Evolutionary conservation across 2,888 invertebrate genomes (phyloP), one percentile per base, ranked within the genome.

Genomic region (Phymatocera aterrima): DNA sequence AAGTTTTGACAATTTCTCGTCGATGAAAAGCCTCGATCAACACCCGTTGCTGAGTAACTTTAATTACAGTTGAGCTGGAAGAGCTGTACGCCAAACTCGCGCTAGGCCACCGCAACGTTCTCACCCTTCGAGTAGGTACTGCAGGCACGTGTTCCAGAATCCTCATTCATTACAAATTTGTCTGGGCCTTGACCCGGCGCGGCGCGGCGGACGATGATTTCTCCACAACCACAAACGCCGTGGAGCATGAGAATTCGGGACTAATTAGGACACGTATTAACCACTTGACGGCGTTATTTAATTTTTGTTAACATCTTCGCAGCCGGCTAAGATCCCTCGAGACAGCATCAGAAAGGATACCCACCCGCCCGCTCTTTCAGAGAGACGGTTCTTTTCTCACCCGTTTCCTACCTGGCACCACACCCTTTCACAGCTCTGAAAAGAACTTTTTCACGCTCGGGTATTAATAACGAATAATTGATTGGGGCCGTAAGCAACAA

Each of bases 1-100:
- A 75, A 57, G 28, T 40, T 75, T 21, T 40, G 6, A 37, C 37
- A 57, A 57, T 28, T 40, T 57, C 1, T 75, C 24, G 40, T 40
- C 37, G 31, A 40, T 40, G 6, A 1, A 51, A 75, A 5, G 12
- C 18, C 40, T 54, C 24, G 28, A 40, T 75, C 43, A 60, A 60
- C 60, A 28, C 10, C 28, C 21, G 3, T n/a, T 37, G 6, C n/a
- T 75, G 4, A 40, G n/a, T 43, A 51, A 48, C 54, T 75, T 75
- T 60, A 75, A 75, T 54, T 24, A 75, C 57, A 28, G n/a, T 57
- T 75, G n/a, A 72, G 8, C 54, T 31, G 51, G 51, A 72, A 31
- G 10, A 37, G n/a, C 31, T 72, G 3, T 46, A 4, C 34, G 51
- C 18, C 6, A 12, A 72, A 15, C 12, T 28, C 15, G 46, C 37